Base-by-base conservation (phyloP, 2,888 invertebrate genomes). In the Hartigia nigra region DNA sequence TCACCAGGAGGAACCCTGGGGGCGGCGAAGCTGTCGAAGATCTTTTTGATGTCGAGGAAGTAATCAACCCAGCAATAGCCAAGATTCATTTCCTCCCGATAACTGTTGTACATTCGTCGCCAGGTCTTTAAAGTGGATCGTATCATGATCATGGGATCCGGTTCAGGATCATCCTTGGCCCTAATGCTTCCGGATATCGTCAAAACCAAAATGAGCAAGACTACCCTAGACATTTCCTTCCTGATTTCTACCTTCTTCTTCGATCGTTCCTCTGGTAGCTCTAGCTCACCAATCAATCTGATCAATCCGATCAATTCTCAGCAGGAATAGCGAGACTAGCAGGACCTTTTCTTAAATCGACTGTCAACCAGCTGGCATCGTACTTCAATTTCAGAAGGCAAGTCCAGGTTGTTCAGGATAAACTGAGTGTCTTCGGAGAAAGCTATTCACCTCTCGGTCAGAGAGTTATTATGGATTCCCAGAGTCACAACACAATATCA, bases 11-110 rank as follows among this genome's bases (percentile, higher is more conserved):
- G 12, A 1, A 74, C 4, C 36, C 36, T 31, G 3, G 74, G 36
- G 3, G 34, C 35, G 12, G 78, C 14, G 34, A 79, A 32, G 35
- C 55, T 69, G 31, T 75, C 32, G 3, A 79, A 11, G n/a, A 79
- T 31, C 23, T 12, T 79, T 31, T 9, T 69, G 23, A 79, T 31
- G 1, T 79, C 75, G n/a, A 83, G 35, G 39, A 86, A 81, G 70
- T 86, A 79, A 70, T 79, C 77, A 1, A 70, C 79, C 79, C 79
- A 84, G 76, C 88, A 88, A 69, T 83, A 82, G 35, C 84, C 85
- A 36, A 87, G 80, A 11, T 77, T 39, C 31, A 86, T 77, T 77
- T 88, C 88, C 9, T 85, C 83, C 9, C 79, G 74, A 79, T 87
- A 86, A 69, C 69, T 75, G 32, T 78, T 81, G 80, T 88, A 88